A percentile compares a stretch with the other conserved stretches of the same genome.
phyloP scores from a whole-genome alignment of 2,113 vertebrate genomes.

The Triplophysa dalaica region DNA sequence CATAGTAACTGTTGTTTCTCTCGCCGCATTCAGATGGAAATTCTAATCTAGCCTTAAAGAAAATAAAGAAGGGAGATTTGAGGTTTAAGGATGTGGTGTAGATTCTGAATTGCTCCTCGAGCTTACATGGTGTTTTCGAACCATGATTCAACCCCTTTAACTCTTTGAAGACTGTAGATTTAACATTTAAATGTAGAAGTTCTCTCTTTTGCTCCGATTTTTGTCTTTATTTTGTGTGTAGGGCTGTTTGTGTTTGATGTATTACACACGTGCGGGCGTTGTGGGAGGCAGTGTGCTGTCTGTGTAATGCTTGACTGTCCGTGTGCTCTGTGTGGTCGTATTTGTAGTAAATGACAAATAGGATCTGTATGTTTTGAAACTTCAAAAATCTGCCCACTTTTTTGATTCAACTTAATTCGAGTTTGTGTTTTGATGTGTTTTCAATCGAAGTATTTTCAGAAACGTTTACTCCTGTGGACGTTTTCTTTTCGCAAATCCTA shows the following conservation, averaged over 20 bases:
- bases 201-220: too few species aligned
- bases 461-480: too few species aligned
- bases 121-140: conserved; percentile 77
- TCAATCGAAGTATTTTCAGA: too few species aligned
- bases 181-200: conserved; percentile 29
- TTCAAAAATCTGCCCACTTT: too few species aligned
- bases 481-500: too few species aligned
- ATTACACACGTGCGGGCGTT: too few species aligned
- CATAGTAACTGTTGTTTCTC: conserved; percentile 89
- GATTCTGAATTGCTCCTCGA: conserved; percentile 73
- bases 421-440: too few species aligned
- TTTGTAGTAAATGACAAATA: not conserved
- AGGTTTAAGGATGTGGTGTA: conserved; percentile 56
- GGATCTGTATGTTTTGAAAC: too few species aligned
- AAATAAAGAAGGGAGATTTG: conserved; percentile 51
- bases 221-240: too few species aligned
- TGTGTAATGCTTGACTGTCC: not conserved
- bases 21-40: conserved; percentile 95
- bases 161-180: conserved; percentile 71
- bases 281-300: too few species aligned
- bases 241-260: too few species aligned
- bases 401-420: too few species aligned
- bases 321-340: not conserved
- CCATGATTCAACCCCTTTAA: conserved; percentile 73
- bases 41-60: conserved; percentile 88